A percentile compares a stretch with the other conserved stretches of the same genome.
Evolutionary conservation across 2,113 vertebrate genomes (phyloP).

Genomic region (Plecotus auritus): DNA sequence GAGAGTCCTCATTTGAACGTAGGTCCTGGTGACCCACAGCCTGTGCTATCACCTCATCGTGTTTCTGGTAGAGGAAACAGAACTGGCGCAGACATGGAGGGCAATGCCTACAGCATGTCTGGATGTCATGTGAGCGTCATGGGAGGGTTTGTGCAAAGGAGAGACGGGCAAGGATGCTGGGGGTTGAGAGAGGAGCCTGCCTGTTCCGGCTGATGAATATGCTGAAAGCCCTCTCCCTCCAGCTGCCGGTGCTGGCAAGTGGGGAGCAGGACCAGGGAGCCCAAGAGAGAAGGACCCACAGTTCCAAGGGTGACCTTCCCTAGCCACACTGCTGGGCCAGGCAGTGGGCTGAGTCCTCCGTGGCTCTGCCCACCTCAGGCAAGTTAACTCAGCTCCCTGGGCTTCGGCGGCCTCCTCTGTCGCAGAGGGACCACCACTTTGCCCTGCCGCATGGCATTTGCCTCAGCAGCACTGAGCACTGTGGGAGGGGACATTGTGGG

Average conservation of each 20-base stretch:
- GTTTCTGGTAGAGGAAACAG: neutral
- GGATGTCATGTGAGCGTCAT: neutral
- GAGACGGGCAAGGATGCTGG: rapidly evolving
- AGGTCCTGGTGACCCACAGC: neutral
- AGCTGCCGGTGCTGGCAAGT: too few relatives aligned
- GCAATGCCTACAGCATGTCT: rapidly evolving
- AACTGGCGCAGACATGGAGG: rapidly evolving
- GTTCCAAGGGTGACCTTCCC: rapidly evolving
- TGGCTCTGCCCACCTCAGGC: neutral
- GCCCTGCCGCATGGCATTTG: neutral
- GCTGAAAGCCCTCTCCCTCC: neutral
- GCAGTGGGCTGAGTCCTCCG: neutral
- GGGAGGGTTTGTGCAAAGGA: neutral
- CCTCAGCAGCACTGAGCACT: neutral
- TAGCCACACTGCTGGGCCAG: neutral
- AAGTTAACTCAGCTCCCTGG: neutral
- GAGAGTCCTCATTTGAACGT: neutral
- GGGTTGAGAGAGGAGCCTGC: rapidly evolving
- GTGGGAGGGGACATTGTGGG: neutral
- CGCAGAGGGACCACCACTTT: neutral
- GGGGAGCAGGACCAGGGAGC: neutral
- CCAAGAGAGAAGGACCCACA: neutral
- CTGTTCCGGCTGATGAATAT: neutral
- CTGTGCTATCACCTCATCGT: neutral
- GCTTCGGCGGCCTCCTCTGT: neutral